phyloP scores from a whole-genome alignment of 2,888 invertebrate genomes.

The Pardosa pseudoannulata region DNA sequence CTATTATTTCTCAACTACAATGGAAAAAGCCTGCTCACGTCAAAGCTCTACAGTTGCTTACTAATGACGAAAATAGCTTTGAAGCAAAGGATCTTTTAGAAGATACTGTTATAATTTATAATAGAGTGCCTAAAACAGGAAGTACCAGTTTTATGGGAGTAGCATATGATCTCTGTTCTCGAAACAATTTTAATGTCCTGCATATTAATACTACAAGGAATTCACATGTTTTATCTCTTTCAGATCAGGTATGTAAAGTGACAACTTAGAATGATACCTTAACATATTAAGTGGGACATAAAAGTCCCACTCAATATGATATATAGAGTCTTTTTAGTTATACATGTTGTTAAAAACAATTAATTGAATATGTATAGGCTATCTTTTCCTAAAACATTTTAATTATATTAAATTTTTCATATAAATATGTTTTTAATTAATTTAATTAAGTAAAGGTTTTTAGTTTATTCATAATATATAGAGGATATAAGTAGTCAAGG shows the following conservation, averaged over 20 bases:
- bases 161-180: conserved; percentile 89
- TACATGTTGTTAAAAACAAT: no score
- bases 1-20: conserved; percentile 47
- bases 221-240: conserved; percentile 93
- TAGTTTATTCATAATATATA: no score
- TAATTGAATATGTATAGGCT: no score
- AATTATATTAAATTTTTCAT: no score
- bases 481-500: no score
- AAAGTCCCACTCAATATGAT: no score
- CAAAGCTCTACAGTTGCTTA: conserved; percentile 45
- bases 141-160: conserved; percentile 97
- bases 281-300: no score
- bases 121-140: conserved; percentile 97
- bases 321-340: no score
- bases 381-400: no score
- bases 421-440: no score
- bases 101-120: conserved; percentile 87
- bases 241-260: conserved; percentile 92
- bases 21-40: conserved; percentile 51
- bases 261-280: no score
- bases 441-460: no score
- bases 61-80: conserved; percentile 27
- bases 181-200: conserved; percentile 86
- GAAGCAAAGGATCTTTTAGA: conserved; percentile 42
- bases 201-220: conserved; percentile 98